Evolutionary conservation across 2,888 invertebrate species (phyloP).

Genomic region (Cerastoderma edule): DNA sequence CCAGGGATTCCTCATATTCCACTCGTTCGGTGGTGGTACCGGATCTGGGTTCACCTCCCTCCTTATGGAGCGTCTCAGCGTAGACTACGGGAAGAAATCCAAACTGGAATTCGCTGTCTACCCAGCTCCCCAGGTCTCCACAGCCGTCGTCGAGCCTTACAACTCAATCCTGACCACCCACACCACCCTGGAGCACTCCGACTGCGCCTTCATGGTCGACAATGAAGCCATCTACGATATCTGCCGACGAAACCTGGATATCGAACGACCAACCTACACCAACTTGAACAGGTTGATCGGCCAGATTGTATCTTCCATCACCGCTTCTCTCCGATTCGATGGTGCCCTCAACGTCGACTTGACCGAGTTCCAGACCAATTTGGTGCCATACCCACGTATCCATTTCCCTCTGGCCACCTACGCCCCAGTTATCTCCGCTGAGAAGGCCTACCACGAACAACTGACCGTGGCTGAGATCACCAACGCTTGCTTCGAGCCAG

Average conservation of each 20-base stretch:
- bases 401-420: slow-evolving; percentile 93
- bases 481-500: slow-evolving; percentile 92
- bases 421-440: slow-evolving; percentile 96
- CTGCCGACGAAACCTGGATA: slow-evolving; percentile 92
- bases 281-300: slow-evolving; percentile 96
- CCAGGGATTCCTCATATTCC: slow-evolving; percentile 82
- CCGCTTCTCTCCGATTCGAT: slow-evolving; percentile 92
- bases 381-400: slow-evolving; percentile 86
- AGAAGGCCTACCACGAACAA: slow-evolving; percentile 95
- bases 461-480: slow-evolving; percentile 76
- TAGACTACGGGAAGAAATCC: slow-evolving; percentile 81
- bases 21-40: slow-evolving; percentile 81
- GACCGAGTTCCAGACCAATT: slow-evolving; percentile 84
- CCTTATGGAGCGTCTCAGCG: slow-evolving; percentile 80
- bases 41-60: slow-evolving; percentile 83
- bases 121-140: slow-evolving; percentile 87
- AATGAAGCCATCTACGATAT: slow-evolving; percentile 91
- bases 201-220: slow-evolving; percentile 91
- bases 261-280: slow-evolving; percentile 93
- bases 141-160: slow-evolving; percentile 97
- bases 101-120: slow-evolving; percentile 86
- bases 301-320: slow-evolving; percentile 87
- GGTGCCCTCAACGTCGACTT: slow-evolving; percentile 89
- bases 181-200: slow-evolving; percentile 79
- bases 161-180: slow-evolving; percentile 90